These are phyloP conservation scores for Enteromius unitaeniatus DNA, from an alignment of 2,797 vertebrate genomes.

Conservation along the genomic window DNA sequence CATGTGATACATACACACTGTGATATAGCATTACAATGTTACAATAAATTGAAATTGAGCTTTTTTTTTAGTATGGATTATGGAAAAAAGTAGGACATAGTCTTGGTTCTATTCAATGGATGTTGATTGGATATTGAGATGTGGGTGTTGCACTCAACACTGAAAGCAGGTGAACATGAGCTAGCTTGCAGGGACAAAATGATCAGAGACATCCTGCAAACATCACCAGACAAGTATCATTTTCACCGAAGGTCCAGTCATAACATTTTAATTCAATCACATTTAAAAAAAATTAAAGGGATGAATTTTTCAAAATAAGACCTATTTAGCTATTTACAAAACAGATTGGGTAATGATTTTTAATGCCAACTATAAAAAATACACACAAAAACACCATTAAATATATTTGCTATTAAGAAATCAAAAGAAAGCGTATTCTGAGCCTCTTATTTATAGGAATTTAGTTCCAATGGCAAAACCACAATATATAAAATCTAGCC, in stretches of 20 bases:
- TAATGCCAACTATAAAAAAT: not conserved
- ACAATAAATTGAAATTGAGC: not conserved
- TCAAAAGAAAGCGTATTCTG: not conserved
- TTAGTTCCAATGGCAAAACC: not conserved
- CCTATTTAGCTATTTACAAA: not conserved
- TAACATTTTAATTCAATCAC: not conserved
- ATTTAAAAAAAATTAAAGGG: not conserved
- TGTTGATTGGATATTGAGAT: not conserved
- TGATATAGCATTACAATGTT: not conserved
- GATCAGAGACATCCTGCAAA: not conserved
- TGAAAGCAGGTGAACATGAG: not conserved
- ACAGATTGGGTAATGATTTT: not conserved
- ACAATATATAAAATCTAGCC: not conserved
- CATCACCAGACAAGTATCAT: not conserved
- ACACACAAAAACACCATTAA: not conserved
- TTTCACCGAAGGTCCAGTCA: not conserved
- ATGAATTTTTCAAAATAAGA: not conserved
- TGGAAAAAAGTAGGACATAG: not conserved
- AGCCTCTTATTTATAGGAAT: not conserved
- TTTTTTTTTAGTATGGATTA: not conserved
- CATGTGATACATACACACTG: constrained; percentile 23
- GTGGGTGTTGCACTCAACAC: not conserved
- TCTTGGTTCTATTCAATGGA: no score
- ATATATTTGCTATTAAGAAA: not conserved
- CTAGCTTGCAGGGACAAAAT: not conserved